phyloP scores from a whole-genome alignment of 2,113 vertebrate species.

The Semicossyphus pulcher region DNA sequence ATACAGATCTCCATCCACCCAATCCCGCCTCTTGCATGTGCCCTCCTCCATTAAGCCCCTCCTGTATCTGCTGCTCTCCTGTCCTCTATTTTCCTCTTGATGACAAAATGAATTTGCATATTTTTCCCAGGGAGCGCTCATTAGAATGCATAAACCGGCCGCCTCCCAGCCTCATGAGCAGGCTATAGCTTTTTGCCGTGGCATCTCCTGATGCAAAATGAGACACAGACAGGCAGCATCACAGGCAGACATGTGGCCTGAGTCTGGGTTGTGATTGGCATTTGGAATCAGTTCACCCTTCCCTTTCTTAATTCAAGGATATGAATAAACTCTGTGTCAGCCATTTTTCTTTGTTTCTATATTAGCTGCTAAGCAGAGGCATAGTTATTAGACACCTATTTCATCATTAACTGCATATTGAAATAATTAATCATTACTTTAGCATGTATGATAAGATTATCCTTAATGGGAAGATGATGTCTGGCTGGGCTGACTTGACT shows the following conservation, averaged over 20 bases:
- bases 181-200: constrained; percentile 69
- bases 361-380: constrained; percentile 37
- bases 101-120: constrained; percentile 81
- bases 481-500: not conserved
- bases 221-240: constrained; percentile 70
- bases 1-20: constrained; percentile 52
- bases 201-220: constrained; percentile 76
- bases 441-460: not conserved
- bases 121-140: constrained; percentile 75
- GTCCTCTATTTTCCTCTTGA: constrained; percentile 80
- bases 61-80: constrained; percentile 77
- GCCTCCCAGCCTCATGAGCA: constrained; percentile 66
- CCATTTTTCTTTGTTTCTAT: constrained; percentile 75
- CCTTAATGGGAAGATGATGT: not conserved
- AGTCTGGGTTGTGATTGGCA: constrained; percentile 79
- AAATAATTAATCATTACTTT: not conserved
- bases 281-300: constrained; percentile 71
- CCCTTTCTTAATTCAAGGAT: constrained; percentile 72
- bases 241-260: constrained; percentile 76
- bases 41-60: constrained; percentile 67
- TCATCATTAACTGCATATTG: not conserved
- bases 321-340: constrained; percentile 68
- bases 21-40: constrained; percentile 63
- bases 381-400: not conserved
- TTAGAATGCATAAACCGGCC: constrained; percentile 81